Base-by-base conservation (phyloP, 2,113 vertebrate species). In the Alouatta palliata region DNA sequence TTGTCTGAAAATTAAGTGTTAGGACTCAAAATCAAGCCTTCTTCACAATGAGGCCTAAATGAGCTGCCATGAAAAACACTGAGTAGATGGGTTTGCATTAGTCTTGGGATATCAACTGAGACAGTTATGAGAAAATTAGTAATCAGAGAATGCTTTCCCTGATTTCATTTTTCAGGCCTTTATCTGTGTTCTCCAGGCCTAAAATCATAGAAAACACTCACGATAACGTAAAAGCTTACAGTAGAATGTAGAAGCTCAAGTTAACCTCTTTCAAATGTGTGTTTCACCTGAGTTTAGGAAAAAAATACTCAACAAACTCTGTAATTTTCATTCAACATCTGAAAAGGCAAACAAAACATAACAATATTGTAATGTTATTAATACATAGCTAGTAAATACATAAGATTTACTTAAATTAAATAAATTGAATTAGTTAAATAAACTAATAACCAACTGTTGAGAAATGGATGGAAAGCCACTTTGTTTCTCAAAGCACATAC, bases 371-470 rank as follows among this genome's bases (percentile, higher is more conserved):
- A 83, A 54, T 89, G 25, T 66, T 75, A 49, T 77, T 79, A 82
- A 47, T 64, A 75, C 35, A 45, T 40, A 52, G 86, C 35, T n/a
- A 68, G 49, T 56, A 81, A 87, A 45, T 64, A 16, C 56, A 43
- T 52, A 68, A 80, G 83, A 54, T 35, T 76, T 66, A 45, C 87
- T 96, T 93, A 87, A 47, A 45, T 54, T 47, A 86, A 92, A 81
- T 58, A 43, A 83, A 85, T 80, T 76, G 88, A 93, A 81, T 86
- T 58, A 66, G 64, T 40, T n/a, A 86, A 49, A 20, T 23, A 93
- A 68, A 79, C 21, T 40, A 79, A 77, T 70, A 68, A 87, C 87
- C n/a, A 70, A 47, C 54, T 80, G 83, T 86, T 83, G 68, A 76
- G 87, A n/a, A 66, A 86, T 12, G 70, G 17, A 27, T n/a, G 7